Percentiles rank a stretch among this genome's conserved stretches.
Evolutionary conservation across 2,888 invertebrate species (phyloP).

Genomic region (Stenodera caucasica): DNA sequence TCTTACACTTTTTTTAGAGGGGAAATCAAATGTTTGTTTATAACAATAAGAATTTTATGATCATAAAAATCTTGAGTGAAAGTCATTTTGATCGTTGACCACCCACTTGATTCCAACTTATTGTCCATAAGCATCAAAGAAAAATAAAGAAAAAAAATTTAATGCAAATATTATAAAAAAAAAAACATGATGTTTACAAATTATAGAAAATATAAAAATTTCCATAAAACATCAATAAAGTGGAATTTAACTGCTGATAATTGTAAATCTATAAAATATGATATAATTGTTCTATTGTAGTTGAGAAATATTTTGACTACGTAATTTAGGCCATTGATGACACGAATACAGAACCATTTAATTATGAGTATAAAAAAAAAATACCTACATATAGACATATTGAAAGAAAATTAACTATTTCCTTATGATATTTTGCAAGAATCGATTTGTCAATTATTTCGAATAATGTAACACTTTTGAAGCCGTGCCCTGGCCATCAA

Average conservation of each 20-base stretch:
- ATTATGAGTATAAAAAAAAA: neutral
- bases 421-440: neutral
- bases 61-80: neutral
- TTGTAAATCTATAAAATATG: neutral
- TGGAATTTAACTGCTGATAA: too few relatives aligned
- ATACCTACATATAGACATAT: neutral
- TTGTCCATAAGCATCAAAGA: too few relatives aligned
- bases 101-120: neutral
- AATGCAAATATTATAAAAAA: too few relatives aligned
- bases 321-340: neutral
- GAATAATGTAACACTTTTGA: neutral
- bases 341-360: neutral
- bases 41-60: too few relatives aligned
- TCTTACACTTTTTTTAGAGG: too few relatives aligned
- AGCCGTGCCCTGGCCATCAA: conserved; percentile 7
- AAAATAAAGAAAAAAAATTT: too few relatives aligned
- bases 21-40: too few relatives aligned
- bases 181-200: too few relatives aligned
- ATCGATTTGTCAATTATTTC: neutral
- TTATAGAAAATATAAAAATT: too few relatives aligned
- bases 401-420: neutral
- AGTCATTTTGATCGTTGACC: neutral
- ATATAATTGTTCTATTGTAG: neutral
- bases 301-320: neutral
- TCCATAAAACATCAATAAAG: too few relatives aligned